Evolutionary conservation across 2,797 vertebrate genomes (phyloP).

Genomic region (Steatocranus sp.): DNA sequence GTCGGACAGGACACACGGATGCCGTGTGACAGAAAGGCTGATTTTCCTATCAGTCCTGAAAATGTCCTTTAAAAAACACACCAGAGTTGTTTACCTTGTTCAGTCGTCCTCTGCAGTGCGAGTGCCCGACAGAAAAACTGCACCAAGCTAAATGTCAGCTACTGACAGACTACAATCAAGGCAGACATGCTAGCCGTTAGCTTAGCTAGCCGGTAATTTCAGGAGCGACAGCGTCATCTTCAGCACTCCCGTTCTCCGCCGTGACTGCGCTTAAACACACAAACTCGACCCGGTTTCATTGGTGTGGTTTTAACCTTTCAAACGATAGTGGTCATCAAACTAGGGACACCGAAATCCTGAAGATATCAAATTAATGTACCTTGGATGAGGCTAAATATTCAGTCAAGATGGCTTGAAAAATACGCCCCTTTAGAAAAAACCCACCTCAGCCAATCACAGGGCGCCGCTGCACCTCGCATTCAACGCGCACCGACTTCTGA

Average conservation of each 20-base stretch:
- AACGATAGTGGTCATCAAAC: slow-evolving; percentile 13
- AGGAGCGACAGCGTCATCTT: slow-evolving; percentile 75
- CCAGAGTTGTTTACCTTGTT: slow-evolving; percentile 55
- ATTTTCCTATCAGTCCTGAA: neutral
- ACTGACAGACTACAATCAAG: slow-evolving; percentile 62
- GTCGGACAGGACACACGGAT: slow-evolving; percentile 52
- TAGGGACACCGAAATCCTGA: slow-evolving; percentile 25
- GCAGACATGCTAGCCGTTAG: slow-evolving; percentile 73
- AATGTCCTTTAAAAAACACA: neutral
- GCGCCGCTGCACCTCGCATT: slow-evolving; percentile 39
- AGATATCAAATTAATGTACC: slow-evolving; percentile 72
- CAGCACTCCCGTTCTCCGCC: slow-evolving; percentile 52
- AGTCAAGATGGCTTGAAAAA: slow-evolving; percentile 80
- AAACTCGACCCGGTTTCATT: slow-evolving; percentile 48
- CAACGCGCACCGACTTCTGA: slow-evolving; percentile 56
- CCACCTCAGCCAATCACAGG: slow-evolving; percentile 57
- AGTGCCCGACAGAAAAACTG: slow-evolving; percentile 37
- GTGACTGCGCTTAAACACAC: slow-evolving; percentile 31
- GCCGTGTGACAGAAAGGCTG: slow-evolving; percentile 5
- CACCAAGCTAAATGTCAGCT: slow-evolving; percentile 65
- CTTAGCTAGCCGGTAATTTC: slow-evolving; percentile 74
- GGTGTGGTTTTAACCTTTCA: slow-evolving; percentile 40
- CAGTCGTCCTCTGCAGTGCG: slow-evolving; percentile 39
- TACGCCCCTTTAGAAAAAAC: slow-evolving; percentile 76
- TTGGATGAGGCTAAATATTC: slow-evolving; percentile 76